Base-by-base conservation (phyloP, 2,888 invertebrate species). In the Erpobdella octoculata region DNA sequence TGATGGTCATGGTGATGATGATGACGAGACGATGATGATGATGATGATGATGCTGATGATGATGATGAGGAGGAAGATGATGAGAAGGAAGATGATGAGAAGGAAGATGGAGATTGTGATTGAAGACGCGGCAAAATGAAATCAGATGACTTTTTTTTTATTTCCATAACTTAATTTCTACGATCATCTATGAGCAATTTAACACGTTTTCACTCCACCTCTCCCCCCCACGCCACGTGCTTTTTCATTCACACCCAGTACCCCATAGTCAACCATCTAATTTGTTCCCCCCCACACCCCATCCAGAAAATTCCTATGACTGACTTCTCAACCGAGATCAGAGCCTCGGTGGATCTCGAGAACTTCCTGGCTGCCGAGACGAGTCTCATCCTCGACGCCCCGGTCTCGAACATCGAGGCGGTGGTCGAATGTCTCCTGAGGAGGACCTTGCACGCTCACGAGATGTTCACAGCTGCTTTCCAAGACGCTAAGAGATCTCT, bases 281-380 rank as follows among this genome's bases (percentile, higher is more conserved):
- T 64, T n/a, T 33, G n/a, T 18, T 8, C 64, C 64, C 6, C 35
- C 9, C n/a, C 62, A 61, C 31, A 61, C n/a, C n/a, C n/a, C 48
- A 15, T 18, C 41, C 77, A 85, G 85, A 84, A 85, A 79, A 83
- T 86, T 72, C 85, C 86, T 41, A 85, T 86, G 84, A 87, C 87
- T 78, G 86, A 87, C 78, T 87, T 87, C 77, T 85, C 86, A 2
- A 83, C 85, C 5, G 87, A 87, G 79, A 85, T 87, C 37, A 80
- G 87, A 61, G 87, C 86, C 21, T 84, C 85, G 18, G 83, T 86
- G 82, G 87, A 87, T 79, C 86, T 87, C 62, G 86, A 86, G 74
- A 85, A 86, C 77, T 85, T 86, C 78, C 81, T 87, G 68, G 84
- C 85, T 76, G 84, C 85, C 75, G 85, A 86, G 76, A 86, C 87